A percentile compares a stretch with the other conserved stretches of the same genome.
These are phyloP conservation scores for Matsumurasca onukii DNA, from an alignment of 1,140 invertebrate species.

Conservation along the genomic window DNA sequence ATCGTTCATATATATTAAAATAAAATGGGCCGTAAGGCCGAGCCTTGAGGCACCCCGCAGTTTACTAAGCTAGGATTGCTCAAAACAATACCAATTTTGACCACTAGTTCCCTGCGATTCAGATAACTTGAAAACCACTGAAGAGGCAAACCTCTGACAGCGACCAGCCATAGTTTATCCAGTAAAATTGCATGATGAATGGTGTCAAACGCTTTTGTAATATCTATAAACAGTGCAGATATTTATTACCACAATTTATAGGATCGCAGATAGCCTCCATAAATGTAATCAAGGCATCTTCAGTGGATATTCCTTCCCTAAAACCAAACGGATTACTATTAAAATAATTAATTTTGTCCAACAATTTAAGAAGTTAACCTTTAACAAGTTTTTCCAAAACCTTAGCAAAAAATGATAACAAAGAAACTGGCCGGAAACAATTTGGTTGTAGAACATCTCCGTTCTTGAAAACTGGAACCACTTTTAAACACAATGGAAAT, in stretches of 20 bases:
- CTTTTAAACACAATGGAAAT: conserved; percentile 2
- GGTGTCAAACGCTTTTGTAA: conserved; percentile 1
- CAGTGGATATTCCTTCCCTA: not conserved
- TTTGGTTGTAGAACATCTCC: not conserved
- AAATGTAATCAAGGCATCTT: conserved; percentile 2
- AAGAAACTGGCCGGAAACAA: not conserved
- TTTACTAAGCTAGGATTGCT: not conserved
- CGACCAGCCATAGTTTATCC: not conserved
- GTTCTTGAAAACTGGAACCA: not conserved
- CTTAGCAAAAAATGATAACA: not conserved
- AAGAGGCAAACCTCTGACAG: not conserved
- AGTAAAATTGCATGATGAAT: too few species aligned
- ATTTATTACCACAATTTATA: not conserved
- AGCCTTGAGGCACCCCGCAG: not conserved
- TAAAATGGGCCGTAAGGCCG: too few species aligned
- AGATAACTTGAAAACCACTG: not conserved
- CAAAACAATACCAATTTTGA: not conserved
- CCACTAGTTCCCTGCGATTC: not conserved
- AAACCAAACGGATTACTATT: not conserved
- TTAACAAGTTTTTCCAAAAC: not conserved
- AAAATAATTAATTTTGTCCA: not conserved
- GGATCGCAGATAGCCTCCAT: conserved; percentile 1
- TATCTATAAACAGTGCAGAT: not conserved
- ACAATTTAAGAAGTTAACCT: not conserved
- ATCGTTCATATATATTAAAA: too few species aligned